Base-by-base conservation (phyloP, 2,113 vertebrate genomes). In the Diglossa brunneiventris region DNA sequence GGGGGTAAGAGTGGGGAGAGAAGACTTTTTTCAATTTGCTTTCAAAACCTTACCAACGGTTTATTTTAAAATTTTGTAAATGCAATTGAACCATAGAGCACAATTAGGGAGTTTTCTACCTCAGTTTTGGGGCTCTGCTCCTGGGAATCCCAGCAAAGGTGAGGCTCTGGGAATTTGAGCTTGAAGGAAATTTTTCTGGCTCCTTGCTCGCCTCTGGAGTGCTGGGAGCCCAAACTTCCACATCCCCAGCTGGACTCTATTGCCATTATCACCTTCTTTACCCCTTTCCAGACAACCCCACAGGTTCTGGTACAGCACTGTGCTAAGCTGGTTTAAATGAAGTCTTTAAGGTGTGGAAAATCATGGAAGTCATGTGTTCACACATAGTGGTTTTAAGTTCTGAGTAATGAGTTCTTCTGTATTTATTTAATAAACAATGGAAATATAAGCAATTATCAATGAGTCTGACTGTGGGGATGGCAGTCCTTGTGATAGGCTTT, bases 401-500 rank as follows among this genome's bases (percentile, higher is more conserved):
- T 88, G 61, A 77, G 33, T n/a, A 85, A 85, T 50, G 55, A 61
- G 22, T 74, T 89, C 58, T 82, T 78, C 42, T 78, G 87, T 39
- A 44, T 44, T 77, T 73, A 39, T 77, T 93, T 61, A 86, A 90
- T 31, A 80, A 94, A 80, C 50, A 89, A 83, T 37, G 20, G 35
- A 77, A 88, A 90, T 30, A 37, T 8, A 86, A 77, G 35, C 68
- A 83, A 75, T 59, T 78, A 46, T 8, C 61, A 80, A 67, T 17
- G 21, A 81, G 59, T 68, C 70, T 83, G 66, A 90, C 59, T n/a
- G 24, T 21, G 33, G 31, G 44, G 24, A 59, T 74, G 55, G 35
- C 41, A 67, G 50, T 42, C 26, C 47, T 70, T 63, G 10, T 67
- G 70, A 83, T 86, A 95, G 93, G 85, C 26, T 90, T 86, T 88